Evolutionary conservation across 2,888 invertebrate species (phyloP), one percentile per base, ranked within the genome.

Genomic region (Fragum sueziense): DNA sequence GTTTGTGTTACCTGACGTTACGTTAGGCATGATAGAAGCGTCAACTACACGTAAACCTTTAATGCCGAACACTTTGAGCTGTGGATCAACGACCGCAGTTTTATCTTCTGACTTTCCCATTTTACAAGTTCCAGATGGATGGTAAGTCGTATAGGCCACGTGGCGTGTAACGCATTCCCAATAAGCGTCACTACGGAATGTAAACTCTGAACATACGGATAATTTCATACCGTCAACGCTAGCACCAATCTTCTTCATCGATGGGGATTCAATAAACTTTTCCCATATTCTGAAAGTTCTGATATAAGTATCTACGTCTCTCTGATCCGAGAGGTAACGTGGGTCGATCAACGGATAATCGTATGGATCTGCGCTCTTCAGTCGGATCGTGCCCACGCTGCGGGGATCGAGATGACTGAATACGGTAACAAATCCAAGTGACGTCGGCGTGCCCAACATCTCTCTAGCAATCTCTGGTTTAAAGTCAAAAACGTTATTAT

Each of bases 131-230:
- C 69, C 69, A 2, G 71, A 29, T 4, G 70, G 82, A 59, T 82
- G 82, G 59, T 70, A 77, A 2, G 65, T 37, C 0, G 82, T 72
- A 1, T 37, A 11, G 11, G 62, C 71, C 9, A 82, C 54, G 51
- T 79, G 76, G 20, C 82, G 79, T 2, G 76, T 41, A 11, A 79
- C n/a, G 65, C 82, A 82, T 41, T 74, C 76, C 82, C 79, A 79
- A 33, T 79, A 82, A 11, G 69, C 79, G 65, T 82, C 77, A 51
- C 73, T 75, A 0, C 70, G 74, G 57, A 69, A 69, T 22, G 27
- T 33, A 20, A n/a, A 29, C 2, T 69, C 33, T 0, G 69, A 69
- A 33, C 69, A 69, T 17, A 69, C 33, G 3, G 69, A 69, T 27
- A 69, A 51, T 33, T 69, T 69, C 69, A 69, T 69, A 31, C 31